Base-by-base conservation (phyloP, 2,113 vertebrate species). In the Pseudorectes ferrugineus region DNA sequence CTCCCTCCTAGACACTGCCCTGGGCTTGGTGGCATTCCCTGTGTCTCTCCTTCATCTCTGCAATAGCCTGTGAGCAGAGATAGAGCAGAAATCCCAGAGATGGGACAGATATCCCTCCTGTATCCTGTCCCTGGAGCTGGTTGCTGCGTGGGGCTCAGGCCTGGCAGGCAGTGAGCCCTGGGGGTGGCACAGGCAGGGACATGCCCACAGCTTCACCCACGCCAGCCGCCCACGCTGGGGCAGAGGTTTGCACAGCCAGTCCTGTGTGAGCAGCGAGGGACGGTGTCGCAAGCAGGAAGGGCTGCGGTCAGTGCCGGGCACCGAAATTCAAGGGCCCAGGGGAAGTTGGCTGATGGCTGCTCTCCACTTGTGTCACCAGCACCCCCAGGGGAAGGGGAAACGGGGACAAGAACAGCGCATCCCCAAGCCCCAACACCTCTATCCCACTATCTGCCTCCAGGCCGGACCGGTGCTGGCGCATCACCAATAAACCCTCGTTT, bases 231-330 rank as follows among this genome's bases (percentile, higher is more conserved):
- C 38, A 2, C 0, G 42, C n/a, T 11, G 28, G 80, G 92, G 71
- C 33, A 87, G 92, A 79, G 45, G 74, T 51, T 83, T 58, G 87
- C 51, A 40, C 67, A 17, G 57, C 15, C n/a, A 24, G 62, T 73
- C 11, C 35, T 49, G 66, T 6, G 35, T 0, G 13, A 54, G 65
- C 45, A 20, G 75, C 9, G 2, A 68, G 79, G 66, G 78, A 16
- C 5, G 1, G 67, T 88, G 91, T 93, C 38, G 91, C 95, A 97
- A 97, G 95, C 96, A 97, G 96, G 97, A 97, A 96, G 63, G 48
- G 14, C 79, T 95, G 96, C 2, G 88, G 93, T 93, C 36, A 29
- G 35, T 0, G 21, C 78, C 2, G 10, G 82, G 54, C 48, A 9
- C 84, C 8, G 18, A 75, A 94, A 73, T 80, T 35, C 26, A 6